These are phyloP conservation scores for Girardinichthys multiradiatus DNA, from an alignment of 2,113 vertebrate species.

Conservation along the genomic window DNA sequence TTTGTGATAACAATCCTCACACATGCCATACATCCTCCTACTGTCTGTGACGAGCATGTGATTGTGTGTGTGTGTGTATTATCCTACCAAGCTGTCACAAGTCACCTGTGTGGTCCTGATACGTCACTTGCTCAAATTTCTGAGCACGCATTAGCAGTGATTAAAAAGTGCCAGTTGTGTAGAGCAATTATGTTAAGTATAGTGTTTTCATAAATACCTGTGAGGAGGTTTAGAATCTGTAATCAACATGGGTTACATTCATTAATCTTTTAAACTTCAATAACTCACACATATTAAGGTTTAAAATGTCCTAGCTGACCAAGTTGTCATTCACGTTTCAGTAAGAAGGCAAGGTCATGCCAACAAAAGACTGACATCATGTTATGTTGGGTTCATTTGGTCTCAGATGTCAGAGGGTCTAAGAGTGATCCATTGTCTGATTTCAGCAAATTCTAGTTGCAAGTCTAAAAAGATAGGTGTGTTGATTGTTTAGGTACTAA, in stretches of 20 bases:
- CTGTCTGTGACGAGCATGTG: background rate
- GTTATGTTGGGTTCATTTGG: too few species aligned
- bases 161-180: background rate
- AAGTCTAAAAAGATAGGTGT: too few species aligned
- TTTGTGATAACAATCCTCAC: conserved; percentile 35
- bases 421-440: too few species aligned
- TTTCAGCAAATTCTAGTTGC: too few species aligned
- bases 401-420: too few species aligned
- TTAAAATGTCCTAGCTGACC: background rate
- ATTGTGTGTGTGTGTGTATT: conserved; percentile 3
- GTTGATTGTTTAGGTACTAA: too few species aligned
- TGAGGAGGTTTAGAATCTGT: background rate
- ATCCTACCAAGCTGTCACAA: conserved; percentile 13
- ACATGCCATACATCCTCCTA: conserved; percentile 5
- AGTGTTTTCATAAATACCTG: background rate
- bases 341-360: background rate
- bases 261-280: background rate
- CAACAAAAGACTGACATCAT: background rate
- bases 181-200: background rate
- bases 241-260: background rate
- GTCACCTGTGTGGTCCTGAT: conserved; percentile 16
- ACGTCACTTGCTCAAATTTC: conserved; percentile 1
- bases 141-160: background rate
- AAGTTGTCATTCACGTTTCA: background rate
- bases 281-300: background rate